Evolutionary conservation across 2,888 invertebrate genomes (phyloP), one percentile per base, ranked within the genome.

Genomic region (Suillia variegata): DNA sequence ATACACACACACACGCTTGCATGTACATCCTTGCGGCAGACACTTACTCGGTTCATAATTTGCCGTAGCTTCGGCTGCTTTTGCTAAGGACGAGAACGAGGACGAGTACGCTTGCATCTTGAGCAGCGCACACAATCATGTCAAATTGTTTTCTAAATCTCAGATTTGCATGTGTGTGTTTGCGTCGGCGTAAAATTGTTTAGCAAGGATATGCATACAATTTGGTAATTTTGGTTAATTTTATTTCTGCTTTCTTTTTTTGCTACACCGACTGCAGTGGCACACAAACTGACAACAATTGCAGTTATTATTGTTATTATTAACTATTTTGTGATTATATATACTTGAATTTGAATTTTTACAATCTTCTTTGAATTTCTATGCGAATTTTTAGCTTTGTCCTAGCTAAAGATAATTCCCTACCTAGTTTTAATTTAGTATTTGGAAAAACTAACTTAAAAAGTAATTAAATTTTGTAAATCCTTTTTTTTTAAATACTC

Each of bases 131-230:
- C 20, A 15, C 24, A 47, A n/a, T 12, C 15, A 18, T 13, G 24
- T 20, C 13, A 17, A 20, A 18, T 22, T 52, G 33, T 38, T 26
- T 52, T 13, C 13, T 18, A 10, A 34, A 8, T n/a, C 24, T 47
- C 13, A 1, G 8, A 17, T 48, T n/a, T 54, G 54, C 18, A 34
- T 49, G 38, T 50, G 34, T 58, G 22, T 51, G 20, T 52, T 31
- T 47, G 45, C 17, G 33, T 50, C 20, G 48, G 50, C 49, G 58
- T 58, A 42, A 49, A 49, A 42, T 54, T 38, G 50, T 50, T 54
- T 50, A 54, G 59, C 49, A 54, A 59, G 59, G 50, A 59, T 59
- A 52, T 54, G 50, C 50, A 54, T 54, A 31, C 50, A 54, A 59
- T 54, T 54, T 38, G 26, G 49, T 59, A 54, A 59, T 59, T 54